Evolutionary conservation across 2,113 vertebrate species (phyloP).

Genomic region (Dinomys branickii): DNA sequence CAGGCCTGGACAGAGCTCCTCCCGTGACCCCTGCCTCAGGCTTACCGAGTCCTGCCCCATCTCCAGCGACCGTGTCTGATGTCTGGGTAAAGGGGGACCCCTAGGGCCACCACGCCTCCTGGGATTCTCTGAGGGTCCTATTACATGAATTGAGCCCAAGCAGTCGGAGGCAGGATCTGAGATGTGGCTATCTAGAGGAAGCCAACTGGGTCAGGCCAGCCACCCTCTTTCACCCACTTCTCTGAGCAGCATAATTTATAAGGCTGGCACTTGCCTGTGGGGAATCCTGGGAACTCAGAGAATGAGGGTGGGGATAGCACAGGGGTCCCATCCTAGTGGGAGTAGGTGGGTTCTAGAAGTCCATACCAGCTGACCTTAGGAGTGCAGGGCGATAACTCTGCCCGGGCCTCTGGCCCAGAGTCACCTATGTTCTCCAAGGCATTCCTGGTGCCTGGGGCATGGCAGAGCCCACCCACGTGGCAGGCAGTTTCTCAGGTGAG

Average conservation of each 20-base stretch:
- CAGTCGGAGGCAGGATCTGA: not conserved
- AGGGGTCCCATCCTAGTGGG: not conserved
- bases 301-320: not conserved
- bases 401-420: not conserved
- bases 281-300: not conserved
- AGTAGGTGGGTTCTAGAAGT: not conserved
- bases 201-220: not conserved
- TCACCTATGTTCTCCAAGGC: accelerated
- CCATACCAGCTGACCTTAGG: not conserved
- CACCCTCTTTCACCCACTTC: not conserved
- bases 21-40: accelerated
- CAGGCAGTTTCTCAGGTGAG: not conserved
- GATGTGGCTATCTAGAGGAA: not conserved
- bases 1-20: not conserved
- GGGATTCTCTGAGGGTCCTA: not conserved
- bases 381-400: not conserved
- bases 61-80: not conserved
- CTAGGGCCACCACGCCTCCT: not conserved
- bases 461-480: not conserved
- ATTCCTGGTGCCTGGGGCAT: not conserved
- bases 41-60: not conserved
- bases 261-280: not conserved
- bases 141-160: not conserved
- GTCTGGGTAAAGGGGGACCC: not conserved
- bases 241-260: not conserved